Conservation (phyloP, 2,888 invertebrate species). For the Heliconius charithonia region DNA sequence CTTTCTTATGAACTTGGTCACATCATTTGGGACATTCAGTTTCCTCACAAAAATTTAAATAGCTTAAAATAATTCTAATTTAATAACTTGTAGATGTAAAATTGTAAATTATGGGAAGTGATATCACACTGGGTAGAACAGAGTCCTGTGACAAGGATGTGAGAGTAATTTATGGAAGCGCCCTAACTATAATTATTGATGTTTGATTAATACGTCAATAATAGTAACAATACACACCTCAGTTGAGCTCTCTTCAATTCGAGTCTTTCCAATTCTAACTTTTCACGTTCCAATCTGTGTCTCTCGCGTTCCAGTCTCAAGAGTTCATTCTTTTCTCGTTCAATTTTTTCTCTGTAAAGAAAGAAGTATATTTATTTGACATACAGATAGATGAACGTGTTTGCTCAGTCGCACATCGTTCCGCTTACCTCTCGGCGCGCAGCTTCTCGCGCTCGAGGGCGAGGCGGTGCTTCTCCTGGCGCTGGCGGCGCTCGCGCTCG, state of each 20-base stretch:
- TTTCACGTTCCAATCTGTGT: conserved; percentile 90
- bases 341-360: conserved; percentile 88
- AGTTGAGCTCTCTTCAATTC: conserved; percentile 92
- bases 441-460: conserved; percentile 92
- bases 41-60: no score
- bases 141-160: no score
- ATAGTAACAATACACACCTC: conserved; percentile 75
- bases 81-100: no score
- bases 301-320: conserved; percentile 92
- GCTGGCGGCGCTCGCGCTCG: conserved; percentile 91
- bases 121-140: no score
- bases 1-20: no score
- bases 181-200: not conserved
- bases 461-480: conserved; percentile 92
- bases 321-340: conserved; percentile 93
- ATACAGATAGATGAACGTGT: not conserved
- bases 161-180: not conserved
- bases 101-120: no score
- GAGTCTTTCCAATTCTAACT: conserved; percentile 90
- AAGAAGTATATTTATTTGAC: not conserved
- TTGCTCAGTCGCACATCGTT: no score
- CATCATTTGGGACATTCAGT: no score
- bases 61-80: no score
- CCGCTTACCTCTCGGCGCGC: conserved; percentile 86
- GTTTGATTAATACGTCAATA: no score